These are phyloP conservation scores for Poeciliopsis infans DNA, from an alignment of 2,797 vertebrate genomes.

Conservation along the genomic window DNA sequence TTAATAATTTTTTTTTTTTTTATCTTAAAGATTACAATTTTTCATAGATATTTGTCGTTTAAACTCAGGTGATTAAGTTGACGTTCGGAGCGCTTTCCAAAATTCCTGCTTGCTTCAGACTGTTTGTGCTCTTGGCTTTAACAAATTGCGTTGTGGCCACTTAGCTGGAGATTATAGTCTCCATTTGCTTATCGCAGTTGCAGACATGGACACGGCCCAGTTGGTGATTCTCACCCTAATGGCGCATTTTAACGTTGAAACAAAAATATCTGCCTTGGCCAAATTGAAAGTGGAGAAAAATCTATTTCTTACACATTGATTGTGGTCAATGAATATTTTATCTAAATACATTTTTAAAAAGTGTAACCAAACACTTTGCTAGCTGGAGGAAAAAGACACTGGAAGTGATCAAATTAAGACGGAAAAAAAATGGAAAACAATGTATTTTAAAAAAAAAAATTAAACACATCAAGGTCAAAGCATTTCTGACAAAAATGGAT, in stretches of 20 bases:
- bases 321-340: too few species aligned
- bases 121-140: constrained; percentile 6
- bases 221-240: background rate
- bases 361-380: background rate
- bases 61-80: constrained; percentile 46
- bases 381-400: background rate
- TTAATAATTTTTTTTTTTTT: background rate
- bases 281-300: background rate
- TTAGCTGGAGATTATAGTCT: constrained; percentile 18
- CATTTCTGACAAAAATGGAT: background rate
- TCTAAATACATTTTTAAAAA: background rate
- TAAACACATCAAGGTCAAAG: background rate
- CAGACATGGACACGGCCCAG: background rate
- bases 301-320: background rate
- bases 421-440: background rate
- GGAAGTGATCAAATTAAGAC: background rate
- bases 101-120: constrained; percentile 4
- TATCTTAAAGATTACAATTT: constrained; percentile 1
- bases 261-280: background rate
- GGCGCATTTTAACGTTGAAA: background rate
- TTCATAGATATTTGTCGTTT: constrained; percentile 19
- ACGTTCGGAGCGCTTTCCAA: constrained; percentile 16
- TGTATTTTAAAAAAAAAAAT: background rate
- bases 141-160: constrained; percentile 21
- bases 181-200: background rate